Percentiles rank a stretch among this genome's conserved stretches.
Conservation (phyloP, 2,888 invertebrate species). For the Archaeoteleia sp. region DNA sequence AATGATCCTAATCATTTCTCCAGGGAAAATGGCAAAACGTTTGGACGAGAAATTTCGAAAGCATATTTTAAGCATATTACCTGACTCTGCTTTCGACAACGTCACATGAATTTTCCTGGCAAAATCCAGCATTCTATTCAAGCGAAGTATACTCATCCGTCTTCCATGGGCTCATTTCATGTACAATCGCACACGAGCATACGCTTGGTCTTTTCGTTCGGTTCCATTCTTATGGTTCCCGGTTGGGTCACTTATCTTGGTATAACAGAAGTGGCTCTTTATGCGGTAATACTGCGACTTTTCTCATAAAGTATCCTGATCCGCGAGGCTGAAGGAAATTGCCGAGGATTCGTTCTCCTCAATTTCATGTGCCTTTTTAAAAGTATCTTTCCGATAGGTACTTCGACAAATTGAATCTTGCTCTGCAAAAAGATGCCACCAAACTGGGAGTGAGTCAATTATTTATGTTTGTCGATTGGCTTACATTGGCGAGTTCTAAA, state of each 20-base stretch:
- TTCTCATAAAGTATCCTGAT: conserved; percentile 57
- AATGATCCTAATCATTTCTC: too few relatives aligned
- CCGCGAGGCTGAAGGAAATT: conserved; percentile 34
- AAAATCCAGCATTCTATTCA: conserved; percentile 27
- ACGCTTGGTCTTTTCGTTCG: conserved; percentile 32
- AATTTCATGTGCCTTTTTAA: conserved; percentile 25
- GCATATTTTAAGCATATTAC: conserved; percentile 20
- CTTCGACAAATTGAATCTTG: conserved; percentile 29
- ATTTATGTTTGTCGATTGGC: too few relatives aligned
- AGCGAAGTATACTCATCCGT: conserved; percentile 20
- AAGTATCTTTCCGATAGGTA: conserved; percentile 20
- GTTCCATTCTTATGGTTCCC: conserved; percentile 44
- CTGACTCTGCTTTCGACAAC: conserved; percentile 20
- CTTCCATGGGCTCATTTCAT: conserved; percentile 34
- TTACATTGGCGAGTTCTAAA: too few relatives aligned
- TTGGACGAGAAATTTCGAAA: conserved; percentile 13
- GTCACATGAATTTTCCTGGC: conserved; percentile 21
- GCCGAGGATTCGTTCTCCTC: conserved; percentile 33
- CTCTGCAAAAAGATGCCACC: not conserved
- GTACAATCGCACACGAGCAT: conserved; percentile 34
- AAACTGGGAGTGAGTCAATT: too few relatives aligned
- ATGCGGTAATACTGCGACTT: conserved; percentile 56
- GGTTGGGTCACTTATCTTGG: conserved; percentile 40
- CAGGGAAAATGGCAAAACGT: conserved; percentile 5
- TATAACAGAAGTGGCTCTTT: conserved; percentile 42